phyloP scores from a whole-genome alignment of 2,888 invertebrate species.

The Drosophila multiciliata region DNA sequence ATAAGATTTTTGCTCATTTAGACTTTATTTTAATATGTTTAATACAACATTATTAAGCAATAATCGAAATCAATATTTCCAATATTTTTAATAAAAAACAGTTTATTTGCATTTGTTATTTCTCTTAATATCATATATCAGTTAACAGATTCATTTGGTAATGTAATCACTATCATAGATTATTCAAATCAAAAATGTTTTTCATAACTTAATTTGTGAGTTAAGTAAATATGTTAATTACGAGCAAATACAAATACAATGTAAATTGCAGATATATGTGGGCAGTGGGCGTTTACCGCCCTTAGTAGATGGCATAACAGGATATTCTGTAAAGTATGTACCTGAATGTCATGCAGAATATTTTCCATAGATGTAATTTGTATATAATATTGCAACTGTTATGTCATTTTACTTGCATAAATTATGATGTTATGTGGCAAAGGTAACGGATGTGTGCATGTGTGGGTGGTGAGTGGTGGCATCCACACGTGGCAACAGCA shows the following conservation, averaged over 20 bases:
- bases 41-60: background rate
- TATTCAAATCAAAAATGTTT: slow-evolving; percentile 2
- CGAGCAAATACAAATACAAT: slow-evolving; percentile 25
- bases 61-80: background rate
- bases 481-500: slow-evolving; percentile 30
- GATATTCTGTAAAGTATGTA: slow-evolving; percentile 1
- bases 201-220: slow-evolving; percentile 26
- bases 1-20: background rate
- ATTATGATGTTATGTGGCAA: slow-evolving; percentile 67
- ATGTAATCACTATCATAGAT: background rate
- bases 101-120: background rate
- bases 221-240: slow-evolving; percentile 44
- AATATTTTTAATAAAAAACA: background rate
- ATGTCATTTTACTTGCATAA: slow-evolving; percentile 66
- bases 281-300: background rate
- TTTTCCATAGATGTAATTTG: slow-evolving; percentile 25
- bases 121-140: background rate
- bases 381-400: slow-evolving; percentile 65
- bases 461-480: slow-evolving; percentile 21
- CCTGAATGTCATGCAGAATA: slow-evolving; percentile 7
- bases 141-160: background rate
- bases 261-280: background rate
- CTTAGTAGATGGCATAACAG: background rate
- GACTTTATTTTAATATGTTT: background rate
- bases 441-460: slow-evolving; percentile 51